Conservation (phyloP, 2,797 vertebrate genomes). For the Hippoglossus hippoglossus region DNA sequence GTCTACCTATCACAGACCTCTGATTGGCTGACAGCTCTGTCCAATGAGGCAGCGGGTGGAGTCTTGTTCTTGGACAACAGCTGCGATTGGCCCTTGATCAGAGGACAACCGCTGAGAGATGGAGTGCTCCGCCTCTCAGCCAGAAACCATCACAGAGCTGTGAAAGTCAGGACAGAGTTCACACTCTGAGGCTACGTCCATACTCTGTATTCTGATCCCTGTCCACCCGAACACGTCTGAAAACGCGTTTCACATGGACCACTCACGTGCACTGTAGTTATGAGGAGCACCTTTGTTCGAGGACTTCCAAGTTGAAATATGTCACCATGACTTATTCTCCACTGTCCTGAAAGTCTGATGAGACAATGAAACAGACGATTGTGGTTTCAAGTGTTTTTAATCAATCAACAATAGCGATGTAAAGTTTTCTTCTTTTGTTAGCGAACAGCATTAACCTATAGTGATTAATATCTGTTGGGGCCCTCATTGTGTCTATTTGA, state of each 20-base stretch:
- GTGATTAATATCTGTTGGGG: too few relatives aligned
- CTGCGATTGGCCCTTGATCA: slow-evolving; percentile 57
- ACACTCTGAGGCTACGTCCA: slow-evolving; percentile 2
- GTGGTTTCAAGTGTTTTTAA: slow-evolving; percentile 18
- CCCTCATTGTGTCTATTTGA: slow-evolving; percentile 80
- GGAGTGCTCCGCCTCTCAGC: slow-evolving; percentile 65
- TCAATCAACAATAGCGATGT: neutral
- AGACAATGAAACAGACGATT: neutral
- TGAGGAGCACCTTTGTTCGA: too few relatives aligned
- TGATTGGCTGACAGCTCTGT: slow-evolving; percentile 60
- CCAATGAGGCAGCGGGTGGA: slow-evolving; percentile 37
- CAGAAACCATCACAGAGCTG: slow-evolving; percentile 59
- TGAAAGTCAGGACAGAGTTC: slow-evolving; percentile 13
- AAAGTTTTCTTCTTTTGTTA: too few relatives aligned
- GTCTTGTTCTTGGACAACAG: slow-evolving; percentile 70
- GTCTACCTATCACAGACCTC: slow-evolving; percentile 42
- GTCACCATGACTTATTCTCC: neutral
- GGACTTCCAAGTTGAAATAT: too few relatives aligned
- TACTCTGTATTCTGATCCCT: too few relatives aligned
- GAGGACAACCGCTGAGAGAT: slow-evolving; percentile 62
- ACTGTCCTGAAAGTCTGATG: neutral
- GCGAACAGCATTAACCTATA: neutral
- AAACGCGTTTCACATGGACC: neutral
- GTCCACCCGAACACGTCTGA: too few relatives aligned
- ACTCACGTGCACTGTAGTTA: too few relatives aligned